Conservation (phyloP, 2,888 invertebrate species). For the Machimus atricapillus region DNA sequence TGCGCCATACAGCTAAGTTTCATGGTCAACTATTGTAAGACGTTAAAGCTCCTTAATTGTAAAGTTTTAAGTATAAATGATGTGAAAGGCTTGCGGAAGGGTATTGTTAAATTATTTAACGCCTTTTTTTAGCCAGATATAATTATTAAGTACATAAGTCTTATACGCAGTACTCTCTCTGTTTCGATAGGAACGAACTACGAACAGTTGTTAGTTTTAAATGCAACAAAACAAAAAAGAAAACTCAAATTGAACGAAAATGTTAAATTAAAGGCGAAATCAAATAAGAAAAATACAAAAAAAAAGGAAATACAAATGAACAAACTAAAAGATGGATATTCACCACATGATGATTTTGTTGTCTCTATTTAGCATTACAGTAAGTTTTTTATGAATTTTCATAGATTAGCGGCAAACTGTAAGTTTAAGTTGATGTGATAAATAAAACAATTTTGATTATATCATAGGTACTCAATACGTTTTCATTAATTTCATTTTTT, state of each 20-base stretch:
- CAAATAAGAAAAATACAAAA: background rate
- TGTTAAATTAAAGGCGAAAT: background rate
- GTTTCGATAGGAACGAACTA: constrained; percentile 9
- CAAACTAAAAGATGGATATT: background rate
- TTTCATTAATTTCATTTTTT: background rate
- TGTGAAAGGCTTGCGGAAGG: background rate
- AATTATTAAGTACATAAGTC: constrained; percentile 15
- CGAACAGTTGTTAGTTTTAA: constrained; percentile 21
- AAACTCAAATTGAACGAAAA: background rate
- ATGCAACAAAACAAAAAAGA: background rate
- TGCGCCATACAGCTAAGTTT: constrained; percentile 51
- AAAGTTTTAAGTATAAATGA: constrained; percentile 2
- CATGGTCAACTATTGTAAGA: constrained; percentile 51
- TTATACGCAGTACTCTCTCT: constrained; percentile 25
- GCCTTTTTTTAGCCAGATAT: background rate
- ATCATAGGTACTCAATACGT: background rate
- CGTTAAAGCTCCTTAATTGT: background rate
- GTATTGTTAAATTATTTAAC: background rate
- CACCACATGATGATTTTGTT: constrained; percentile 17
- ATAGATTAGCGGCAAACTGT: constrained; percentile 10
- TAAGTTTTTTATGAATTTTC: constrained; percentile 35
- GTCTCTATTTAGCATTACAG: constrained; percentile 19
- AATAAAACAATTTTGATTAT: constrained; percentile 33
- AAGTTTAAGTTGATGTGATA: constrained; percentile 40
- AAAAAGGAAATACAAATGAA: background rate